These are phyloP conservation scores for Samia ricini DNA, from an alignment of 1,140 invertebrate species.

Conservation along the genomic window DNA sequence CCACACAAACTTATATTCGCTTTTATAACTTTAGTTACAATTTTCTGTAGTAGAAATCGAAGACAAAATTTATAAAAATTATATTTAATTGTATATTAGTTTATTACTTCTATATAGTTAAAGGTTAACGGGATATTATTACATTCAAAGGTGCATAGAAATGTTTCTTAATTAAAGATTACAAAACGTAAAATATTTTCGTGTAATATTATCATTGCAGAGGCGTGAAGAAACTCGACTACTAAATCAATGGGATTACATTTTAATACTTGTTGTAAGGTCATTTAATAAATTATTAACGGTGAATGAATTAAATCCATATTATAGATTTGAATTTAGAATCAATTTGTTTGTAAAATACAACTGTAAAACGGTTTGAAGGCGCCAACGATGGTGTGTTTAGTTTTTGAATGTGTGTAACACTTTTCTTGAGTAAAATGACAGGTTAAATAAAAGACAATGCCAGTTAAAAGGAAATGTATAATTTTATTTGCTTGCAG, in stretches of 20 bases:
- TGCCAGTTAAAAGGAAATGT: too few species aligned
- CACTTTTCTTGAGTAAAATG: too few species aligned
- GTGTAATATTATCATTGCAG: neutral
- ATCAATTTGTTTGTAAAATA: neutral
- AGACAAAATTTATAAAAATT: too few species aligned
- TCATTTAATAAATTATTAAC: neutral
- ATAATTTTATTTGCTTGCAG: too few species aligned
- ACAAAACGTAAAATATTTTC: neutral
- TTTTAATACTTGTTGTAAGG: neutral
- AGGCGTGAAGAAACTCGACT: neutral
- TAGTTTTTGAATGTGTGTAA: too few species aligned
- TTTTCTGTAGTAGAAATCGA: too few species aligned
- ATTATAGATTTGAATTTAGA: neutral
- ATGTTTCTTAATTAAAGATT: neutral
- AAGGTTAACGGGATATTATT: neutral
- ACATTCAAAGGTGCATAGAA: neutral
- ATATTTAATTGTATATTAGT: neutral
- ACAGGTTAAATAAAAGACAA: neutral
- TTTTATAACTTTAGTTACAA: too few species aligned
- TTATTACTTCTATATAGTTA: neutral
- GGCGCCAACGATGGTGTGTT: too few species aligned
- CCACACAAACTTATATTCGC: too few species aligned
- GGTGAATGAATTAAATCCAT: neutral
- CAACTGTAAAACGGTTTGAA: neutral
- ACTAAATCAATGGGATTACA: neutral